Base-by-base conservation (phyloP, 2,797 vertebrate genomes). In the Crocodylus rhombifer region DNA sequence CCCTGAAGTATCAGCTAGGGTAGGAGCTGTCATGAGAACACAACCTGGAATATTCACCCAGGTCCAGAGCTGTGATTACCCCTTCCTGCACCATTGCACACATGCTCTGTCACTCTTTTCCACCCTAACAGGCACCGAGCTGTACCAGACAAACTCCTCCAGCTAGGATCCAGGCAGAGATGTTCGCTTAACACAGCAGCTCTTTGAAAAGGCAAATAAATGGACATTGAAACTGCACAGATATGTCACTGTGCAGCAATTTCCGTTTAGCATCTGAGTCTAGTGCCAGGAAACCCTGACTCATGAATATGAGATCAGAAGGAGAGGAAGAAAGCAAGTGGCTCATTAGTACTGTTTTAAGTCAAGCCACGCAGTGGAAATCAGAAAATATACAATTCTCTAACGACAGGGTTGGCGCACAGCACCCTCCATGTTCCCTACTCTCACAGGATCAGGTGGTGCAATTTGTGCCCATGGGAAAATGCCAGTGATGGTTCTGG, bases 191-290 rank as follows among this genome's bases (percentile, higher is more conserved):
- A 93, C 95, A 96, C 95, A 97, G 93, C 92, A 94, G 91, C 93
- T 91, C 96, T 97, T 97, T 97, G 96, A 97, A 96, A 96, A 95
- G 89, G 95, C 93, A 93, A 96, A 96, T 92, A 96, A 97, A 96
- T 92, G 93, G 93, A 90, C 91, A 96, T 92, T 92, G 89, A 95
- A 96, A 93, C 87, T 86, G 33, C 93, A 96, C 96, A 97, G 96
- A 89, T 95, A 77, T 96, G 92, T 94, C 96, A 93, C 94, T 97
- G 95, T 95, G 96, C 94, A 93, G 93, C 1, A 17, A 94, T 96
- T 97, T 97, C 97, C 96, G 95, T 95, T 95, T 76, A 87, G 96
- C 94, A 80, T 94, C 95, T 91, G 55, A 4, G 71, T 64, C 89
- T 87, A 77, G 92, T 96, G 97, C 97, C 97, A 97, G 95, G 92